Percentiles rank a stretch among this genome's conserved stretches.
Evolutionary conservation across 2,113 vertebrate genomes (phyloP).

Genomic region (Dipodomys spectabilis): DNA sequence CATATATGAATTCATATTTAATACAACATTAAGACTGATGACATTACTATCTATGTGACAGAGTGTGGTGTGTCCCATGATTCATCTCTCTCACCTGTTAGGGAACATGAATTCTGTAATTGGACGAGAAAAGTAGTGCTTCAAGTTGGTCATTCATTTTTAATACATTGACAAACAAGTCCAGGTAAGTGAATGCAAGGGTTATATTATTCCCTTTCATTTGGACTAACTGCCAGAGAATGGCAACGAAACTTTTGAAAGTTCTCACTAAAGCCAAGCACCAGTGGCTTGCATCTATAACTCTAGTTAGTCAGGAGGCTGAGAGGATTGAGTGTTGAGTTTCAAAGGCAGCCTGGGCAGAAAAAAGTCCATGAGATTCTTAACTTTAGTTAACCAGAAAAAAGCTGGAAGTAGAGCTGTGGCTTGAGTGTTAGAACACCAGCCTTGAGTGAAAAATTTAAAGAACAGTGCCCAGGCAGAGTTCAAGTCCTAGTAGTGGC

Average conservation of each 20-base stretch:
- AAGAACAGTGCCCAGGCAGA: too few species aligned
- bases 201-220: not conserved
- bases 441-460: too few species aligned
- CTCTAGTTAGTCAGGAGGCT: too few species aligned
- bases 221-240: not conserved
- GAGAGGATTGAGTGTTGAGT: too few species aligned
- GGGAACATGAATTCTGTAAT: not conserved
- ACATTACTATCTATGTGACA: not conserved
- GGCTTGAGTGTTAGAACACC: too few species aligned
- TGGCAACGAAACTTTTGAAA: not conserved
- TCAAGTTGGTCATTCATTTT: not conserved
- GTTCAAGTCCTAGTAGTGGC: too few species aligned
- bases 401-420: too few species aligned
- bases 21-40: not conserved
- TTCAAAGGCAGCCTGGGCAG: too few species aligned
- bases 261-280: not conserved
- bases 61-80: fast-evolving
- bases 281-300: too few species aligned
- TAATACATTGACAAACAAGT: not conserved
- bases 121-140: not conserved
- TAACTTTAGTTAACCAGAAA: too few species aligned
- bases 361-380: too few species aligned
- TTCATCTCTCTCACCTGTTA: not conserved
- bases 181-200: not conserved
- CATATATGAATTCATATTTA: not conserved